A percentile compares a stretch with the other conserved stretches of the same genome.
Conservation (phyloP, 2,888 invertebrate genomes). For the Automeris io region DNA sequence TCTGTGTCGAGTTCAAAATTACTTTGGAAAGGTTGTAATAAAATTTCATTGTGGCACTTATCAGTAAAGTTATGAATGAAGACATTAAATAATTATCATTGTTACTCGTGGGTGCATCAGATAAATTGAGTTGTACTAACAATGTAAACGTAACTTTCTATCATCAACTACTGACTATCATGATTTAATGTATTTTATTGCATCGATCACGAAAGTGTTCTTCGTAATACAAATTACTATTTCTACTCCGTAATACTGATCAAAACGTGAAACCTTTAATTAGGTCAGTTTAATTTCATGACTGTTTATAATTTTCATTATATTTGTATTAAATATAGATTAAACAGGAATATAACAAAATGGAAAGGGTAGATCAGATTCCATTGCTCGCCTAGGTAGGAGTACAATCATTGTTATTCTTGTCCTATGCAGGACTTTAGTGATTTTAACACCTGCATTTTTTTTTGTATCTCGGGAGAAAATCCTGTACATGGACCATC, state of each 20-base stretch:
- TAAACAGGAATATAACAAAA: too few species aligned
- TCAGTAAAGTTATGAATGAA: conserved; percentile 43
- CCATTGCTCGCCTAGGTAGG: too few species aligned
- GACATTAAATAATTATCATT: conserved; percentile 17
- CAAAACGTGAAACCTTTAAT: too few species aligned
- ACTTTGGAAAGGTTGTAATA: conserved; percentile 26
- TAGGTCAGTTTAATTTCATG: too few species aligned
- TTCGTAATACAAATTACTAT: conserved; percentile 3
- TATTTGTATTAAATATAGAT: too few species aligned
- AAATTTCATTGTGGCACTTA: conserved; percentile 30
- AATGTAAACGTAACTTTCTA: background rate
- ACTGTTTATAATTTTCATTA: too few species aligned
- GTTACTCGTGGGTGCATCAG: conserved; percentile 2
- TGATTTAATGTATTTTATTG: background rate
- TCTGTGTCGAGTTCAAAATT: conserved; percentile 6
- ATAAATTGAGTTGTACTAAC: conserved; percentile 3
- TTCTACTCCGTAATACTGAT: background rate
- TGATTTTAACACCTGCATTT: too few species aligned
- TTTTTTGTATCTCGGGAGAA: too few species aligned
- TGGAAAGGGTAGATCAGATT: too few species aligned
- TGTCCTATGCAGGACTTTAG: too few species aligned
- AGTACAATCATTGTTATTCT: too few species aligned
- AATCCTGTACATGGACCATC: too few species aligned
- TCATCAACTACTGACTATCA: background rate
- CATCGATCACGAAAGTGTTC: background rate